Conservation (phyloP, 2,113 vertebrate genomes). For the Sarotherodon lohbergeri region DNA sequence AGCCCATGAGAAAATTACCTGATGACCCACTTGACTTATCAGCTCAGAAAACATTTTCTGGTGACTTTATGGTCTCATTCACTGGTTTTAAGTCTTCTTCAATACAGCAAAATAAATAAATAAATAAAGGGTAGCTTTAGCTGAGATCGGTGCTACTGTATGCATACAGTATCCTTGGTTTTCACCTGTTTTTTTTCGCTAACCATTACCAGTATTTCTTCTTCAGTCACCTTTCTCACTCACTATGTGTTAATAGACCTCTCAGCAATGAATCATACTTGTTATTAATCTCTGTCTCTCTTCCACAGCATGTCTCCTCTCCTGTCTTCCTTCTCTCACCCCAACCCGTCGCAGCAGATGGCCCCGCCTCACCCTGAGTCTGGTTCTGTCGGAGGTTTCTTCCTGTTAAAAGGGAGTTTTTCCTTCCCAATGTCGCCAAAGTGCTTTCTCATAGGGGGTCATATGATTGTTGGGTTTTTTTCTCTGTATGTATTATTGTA, state of each 20-base stretch:
- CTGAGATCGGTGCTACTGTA: neutral
- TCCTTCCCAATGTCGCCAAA: neutral
- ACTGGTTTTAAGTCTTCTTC: neutral
- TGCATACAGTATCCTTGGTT: neutral
- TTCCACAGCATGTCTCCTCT: neutral
- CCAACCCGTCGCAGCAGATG: accelerated
- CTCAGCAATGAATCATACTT: neutral
- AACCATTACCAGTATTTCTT: neutral
- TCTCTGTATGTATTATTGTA: neutral
- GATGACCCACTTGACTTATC: neutral
- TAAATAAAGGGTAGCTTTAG: neutral
- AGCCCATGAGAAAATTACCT: neutral
- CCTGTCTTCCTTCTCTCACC: neutral
- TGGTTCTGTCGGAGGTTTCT: neutral
- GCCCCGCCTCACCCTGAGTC: neutral
- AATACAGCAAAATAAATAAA: neutral
- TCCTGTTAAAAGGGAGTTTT: neutral
- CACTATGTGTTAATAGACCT: neutral
- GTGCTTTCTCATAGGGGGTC: neutral
- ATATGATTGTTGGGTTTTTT: neutral
- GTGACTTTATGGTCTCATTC: neutral
- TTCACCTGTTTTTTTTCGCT: neutral
- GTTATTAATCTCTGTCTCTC: neutral
- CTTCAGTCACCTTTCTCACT: neutral
- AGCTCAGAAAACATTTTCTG: neutral